Base-by-base conservation (phyloP, 2,797 vertebrate species). In the Borostomias antarcticus region DNA sequence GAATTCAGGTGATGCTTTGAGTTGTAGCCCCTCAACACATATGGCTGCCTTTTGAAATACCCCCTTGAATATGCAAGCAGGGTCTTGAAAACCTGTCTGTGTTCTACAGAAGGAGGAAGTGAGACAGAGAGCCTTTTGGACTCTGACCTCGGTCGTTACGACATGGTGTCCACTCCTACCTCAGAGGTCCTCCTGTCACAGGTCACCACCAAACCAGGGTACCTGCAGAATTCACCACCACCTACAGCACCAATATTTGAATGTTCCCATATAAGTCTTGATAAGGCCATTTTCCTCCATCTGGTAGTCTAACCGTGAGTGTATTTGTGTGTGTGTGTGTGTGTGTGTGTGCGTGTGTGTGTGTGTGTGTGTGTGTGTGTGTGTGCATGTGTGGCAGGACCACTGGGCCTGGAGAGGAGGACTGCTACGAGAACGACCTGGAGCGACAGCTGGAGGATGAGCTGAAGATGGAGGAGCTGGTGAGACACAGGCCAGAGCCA, bases 51-150 rank as follows among this genome's bases (percentile, higher is more conserved):
- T 13, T 19, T 8, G 35, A 45, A 47, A 9, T 4, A 43, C 13
- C 64, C 15, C 5, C 53, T 54, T 17, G 37, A 35, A 17, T 35
- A 58, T 5, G 13, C 2, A 23, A n/a, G 5, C 21, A 28, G 7
- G 65, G 32, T 45, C 63, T 63, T 29, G 62, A 48, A 30, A 43
- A 47, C 53, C 15, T 35, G 7, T 1, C 30, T 63, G 64, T 68
- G 40, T 30, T 52, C 28, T 25, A 52, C 61, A 98, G 96, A 98
- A 71, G 94, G 91, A 45, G 95, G 94, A 58, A 98, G 95, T 21
- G 97, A 98, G 89, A 94, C 93, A 0, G 95, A 96, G 72, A 95
- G 96, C 82, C 94, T 90, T 1, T 89, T 94, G 85, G 95, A 97
- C 79, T 94, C 94, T 7, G 96, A 98, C 67, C 94, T 95, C 80